Conservation (phyloP, 2,113 vertebrate genomes). For the Hippolais icterina region DNA sequence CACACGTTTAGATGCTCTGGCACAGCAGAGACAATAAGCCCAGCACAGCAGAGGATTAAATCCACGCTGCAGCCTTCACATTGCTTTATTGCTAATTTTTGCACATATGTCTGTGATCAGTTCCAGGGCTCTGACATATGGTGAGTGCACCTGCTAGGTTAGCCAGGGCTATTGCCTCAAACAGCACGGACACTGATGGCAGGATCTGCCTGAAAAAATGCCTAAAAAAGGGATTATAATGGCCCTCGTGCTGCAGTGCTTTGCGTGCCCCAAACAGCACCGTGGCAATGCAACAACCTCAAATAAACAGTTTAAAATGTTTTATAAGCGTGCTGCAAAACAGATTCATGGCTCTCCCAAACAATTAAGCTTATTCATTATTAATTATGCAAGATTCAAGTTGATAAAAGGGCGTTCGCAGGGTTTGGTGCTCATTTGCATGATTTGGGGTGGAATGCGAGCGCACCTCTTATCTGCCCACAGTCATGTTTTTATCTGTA, state of each 20-base stretch:
- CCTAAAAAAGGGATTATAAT: not conserved
- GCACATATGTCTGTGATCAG: constrained; percentile 37
- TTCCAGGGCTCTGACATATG: constrained; percentile 29
- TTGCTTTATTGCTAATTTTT: constrained; percentile 45
- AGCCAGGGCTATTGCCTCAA: not conserved
- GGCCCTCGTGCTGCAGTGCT: not conserved
- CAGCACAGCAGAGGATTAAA: constrained; percentile 33
- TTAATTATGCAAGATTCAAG: not conserved
- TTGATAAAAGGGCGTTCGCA: not conserved
- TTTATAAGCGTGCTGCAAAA: not conserved
- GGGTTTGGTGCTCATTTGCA: not conserved
- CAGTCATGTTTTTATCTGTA: not conserved
- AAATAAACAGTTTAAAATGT: not conserved
- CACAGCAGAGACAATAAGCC: constrained; percentile 5
- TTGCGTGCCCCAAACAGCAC: not conserved
- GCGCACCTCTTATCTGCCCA: not conserved
- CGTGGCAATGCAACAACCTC: not conserved
- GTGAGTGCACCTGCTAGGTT: constrained; percentile 22
- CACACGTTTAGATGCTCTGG: not conserved
- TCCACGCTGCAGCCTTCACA: not conserved
- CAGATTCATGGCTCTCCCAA: not conserved
- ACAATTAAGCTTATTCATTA: not conserved
- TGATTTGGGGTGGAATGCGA: not conserved
- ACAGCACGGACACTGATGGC: not conserved
- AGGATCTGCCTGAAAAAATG: not conserved